A percentile compares a stretch with the other conserved stretches of the same genome.
Conservation (phyloP, 2,888 invertebrate genomes). For the Euplagia quadripunctaria region DNA sequence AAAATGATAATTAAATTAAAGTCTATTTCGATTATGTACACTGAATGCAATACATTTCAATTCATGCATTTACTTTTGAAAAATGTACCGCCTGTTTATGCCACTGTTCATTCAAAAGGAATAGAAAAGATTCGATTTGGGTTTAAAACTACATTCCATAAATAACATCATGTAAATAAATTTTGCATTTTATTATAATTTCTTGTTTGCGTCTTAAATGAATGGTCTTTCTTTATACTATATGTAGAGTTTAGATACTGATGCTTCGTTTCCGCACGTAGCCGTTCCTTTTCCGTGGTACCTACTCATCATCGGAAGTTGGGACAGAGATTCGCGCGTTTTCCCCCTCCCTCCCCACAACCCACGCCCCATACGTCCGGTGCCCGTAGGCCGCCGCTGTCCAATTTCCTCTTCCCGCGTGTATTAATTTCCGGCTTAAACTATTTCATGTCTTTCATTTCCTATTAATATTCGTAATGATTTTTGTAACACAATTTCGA, state of each 20-base stretch:
- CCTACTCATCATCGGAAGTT: constrained; percentile 75
- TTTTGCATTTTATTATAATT: neutral
- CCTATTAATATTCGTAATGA: constrained; percentile 66
- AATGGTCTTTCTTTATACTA: neutral
- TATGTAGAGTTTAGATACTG: constrained; percentile 3
- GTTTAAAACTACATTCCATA: too few relatives aligned
- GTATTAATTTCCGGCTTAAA: constrained; percentile 83
- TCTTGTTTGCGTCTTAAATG: neutral
- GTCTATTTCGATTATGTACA: neutral
- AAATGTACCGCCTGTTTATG: too few relatives aligned
- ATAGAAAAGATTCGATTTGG: too few relatives aligned
- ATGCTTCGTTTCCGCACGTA: constrained; percentile 47
- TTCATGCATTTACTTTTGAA: neutral
- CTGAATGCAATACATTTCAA: neutral
- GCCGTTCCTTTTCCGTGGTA: constrained; percentile 69
- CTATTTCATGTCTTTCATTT: constrained; percentile 77
- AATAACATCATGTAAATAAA: neutral
- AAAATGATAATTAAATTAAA: neutral
- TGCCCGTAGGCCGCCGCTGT: constrained; percentile 73
- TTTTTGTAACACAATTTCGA: constrained; percentile 42
- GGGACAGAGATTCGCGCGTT: constrained; percentile 71
- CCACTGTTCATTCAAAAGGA: too few relatives aligned
- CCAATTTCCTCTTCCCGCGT: constrained; percentile 86
- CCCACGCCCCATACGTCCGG: constrained; percentile 72
- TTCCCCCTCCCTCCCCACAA: constrained; percentile 57